Conservation (phyloP, 2,113 vertebrate species). For the Pelecanus crispus region DNA sequence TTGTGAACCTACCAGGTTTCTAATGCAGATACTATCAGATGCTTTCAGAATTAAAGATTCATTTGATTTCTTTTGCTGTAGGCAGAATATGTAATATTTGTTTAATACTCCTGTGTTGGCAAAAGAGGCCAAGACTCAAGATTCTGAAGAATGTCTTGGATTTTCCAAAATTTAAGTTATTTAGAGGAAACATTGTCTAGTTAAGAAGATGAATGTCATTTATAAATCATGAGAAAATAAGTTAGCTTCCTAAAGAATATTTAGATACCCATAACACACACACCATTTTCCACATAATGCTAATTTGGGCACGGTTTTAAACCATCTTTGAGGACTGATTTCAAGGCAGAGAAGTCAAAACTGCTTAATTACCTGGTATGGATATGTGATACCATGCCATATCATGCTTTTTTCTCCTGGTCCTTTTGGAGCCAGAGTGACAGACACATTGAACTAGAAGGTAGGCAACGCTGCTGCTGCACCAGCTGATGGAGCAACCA, state of each 20-base stretch:
- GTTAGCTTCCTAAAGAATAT: background rate
- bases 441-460: background rate
- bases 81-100: background rate
- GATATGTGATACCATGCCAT: background rate
- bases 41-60: conserved; percentile 34
- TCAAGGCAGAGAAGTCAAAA: background rate
- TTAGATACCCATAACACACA: background rate
- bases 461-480: accelerated
- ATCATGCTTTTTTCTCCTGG: background rate
- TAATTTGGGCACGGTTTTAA: background rate
- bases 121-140: conserved; percentile 15
- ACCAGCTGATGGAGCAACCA: background rate
- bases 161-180: conserved; percentile 19
- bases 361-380: background rate
- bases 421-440: background rate
- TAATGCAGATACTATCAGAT: background rate
- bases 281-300: background rate
- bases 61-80: conserved; percentile 41
- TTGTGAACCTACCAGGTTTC: background rate
- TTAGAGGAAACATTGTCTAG: background rate
- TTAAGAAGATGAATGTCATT: background rate
- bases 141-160: background rate
- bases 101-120: conserved; percentile 14
- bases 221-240: background rate
- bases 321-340: background rate